Evolutionary conservation across 1,140 invertebrate genomes (phyloP).

Genomic region (Pentalonia nigronervosa): DNA sequence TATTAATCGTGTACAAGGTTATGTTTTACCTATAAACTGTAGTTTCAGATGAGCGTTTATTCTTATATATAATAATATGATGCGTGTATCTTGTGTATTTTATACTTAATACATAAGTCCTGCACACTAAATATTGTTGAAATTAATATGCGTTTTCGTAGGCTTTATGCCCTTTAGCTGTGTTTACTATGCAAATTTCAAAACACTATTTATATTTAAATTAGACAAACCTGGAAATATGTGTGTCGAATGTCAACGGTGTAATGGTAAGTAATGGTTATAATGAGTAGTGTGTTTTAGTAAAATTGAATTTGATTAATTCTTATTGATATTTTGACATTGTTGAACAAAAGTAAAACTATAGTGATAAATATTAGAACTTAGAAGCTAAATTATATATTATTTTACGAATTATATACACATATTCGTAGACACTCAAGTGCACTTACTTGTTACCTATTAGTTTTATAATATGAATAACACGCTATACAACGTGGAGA

Average conservation of each 20-base stretch:
- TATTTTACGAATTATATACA: background rate
- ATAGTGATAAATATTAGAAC: background rate
- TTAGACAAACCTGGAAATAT: background rate
- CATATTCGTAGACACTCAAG: background rate
- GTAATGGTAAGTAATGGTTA: too few relatives aligned
- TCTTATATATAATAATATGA: background rate
- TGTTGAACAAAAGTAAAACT: background rate
- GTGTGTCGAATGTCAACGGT: background rate
- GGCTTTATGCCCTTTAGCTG: background rate
- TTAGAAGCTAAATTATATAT: background rate
- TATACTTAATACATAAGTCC: background rate
- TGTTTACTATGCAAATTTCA: background rate
- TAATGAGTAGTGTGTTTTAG: background rate
- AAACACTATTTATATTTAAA: slow-evolving; percentile 4
- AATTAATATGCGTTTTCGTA: background rate
- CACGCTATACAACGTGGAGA: background rate
- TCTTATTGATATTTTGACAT: background rate
- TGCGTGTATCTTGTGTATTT: background rate
- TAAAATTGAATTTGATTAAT: background rate
- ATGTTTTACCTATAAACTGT: background rate
- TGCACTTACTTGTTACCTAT: background rate
- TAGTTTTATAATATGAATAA: background rate
- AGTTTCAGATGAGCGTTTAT: background rate
- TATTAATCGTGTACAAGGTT: too few relatives aligned
- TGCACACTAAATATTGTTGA: background rate